Base-by-base conservation (phyloP, 2,113 vertebrate species). In the Siniperca chuatsi region DNA sequence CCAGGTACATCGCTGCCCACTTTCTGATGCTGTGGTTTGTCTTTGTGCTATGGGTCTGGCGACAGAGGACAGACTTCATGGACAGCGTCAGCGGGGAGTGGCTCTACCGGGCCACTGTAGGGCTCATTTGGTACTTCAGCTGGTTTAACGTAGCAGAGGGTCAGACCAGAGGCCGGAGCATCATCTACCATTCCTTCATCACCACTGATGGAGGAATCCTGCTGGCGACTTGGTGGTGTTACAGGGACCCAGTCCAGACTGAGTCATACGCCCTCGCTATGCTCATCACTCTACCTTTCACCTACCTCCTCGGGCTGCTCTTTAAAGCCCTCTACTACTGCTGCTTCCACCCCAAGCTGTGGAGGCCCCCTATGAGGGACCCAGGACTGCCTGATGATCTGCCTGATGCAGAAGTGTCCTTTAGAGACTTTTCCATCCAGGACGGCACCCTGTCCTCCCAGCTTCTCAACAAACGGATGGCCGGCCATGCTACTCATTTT, bases 51-150 rank as follows among this genome's bases (percentile, higher is more conserved):
- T 99, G 98, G 98, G 96, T 94, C 2, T 96, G 93, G 86, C 87
- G 90, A 11, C 98, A 99, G 94, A 87, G 78, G 69, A 99, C 98
- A 0, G 61, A 94, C 81, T 97, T 99, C 69, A 99, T 99, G 97
- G 97, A 97, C 12, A 95, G 92, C 0, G 1, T 50, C 0, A n/a
- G 62, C 0, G 95, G 96, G 0, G 98, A 99, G 93, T 94, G 96
- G 94, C 95, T 98, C 6, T 99, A 99, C 94, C 96, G 97, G 18
- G 96, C 93, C 68, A 79, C 95, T 0, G 95, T 99, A 29, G 98
- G 97, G 0, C 91, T 97, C 54, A 96, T 99, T 70, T 97, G 98
- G 87, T 99, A 99, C 90, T 99, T 99, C 96, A 98, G 97, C 92
- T 99, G 98, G 98, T 99, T 99, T 86, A 99, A 97, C 0, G 97